phyloP scores from a whole-genome alignment of 64 coral and sea anemone genomes.

The Anthopleura sola region DNA sequence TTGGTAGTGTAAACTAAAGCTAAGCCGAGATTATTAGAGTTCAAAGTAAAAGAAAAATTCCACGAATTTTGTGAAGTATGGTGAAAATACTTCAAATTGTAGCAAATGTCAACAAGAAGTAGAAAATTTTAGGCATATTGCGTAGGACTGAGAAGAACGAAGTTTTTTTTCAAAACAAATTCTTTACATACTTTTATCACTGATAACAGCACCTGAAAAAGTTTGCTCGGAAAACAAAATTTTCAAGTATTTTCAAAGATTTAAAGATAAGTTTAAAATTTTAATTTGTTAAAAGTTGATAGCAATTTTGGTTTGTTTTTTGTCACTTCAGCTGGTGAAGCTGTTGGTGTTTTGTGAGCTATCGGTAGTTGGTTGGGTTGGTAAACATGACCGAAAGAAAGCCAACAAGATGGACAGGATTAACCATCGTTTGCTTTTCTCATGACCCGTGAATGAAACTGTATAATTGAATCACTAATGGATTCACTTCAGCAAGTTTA shows the following conservation, averaged over 20 bases:
- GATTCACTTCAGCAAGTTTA: not conserved
- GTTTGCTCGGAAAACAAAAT: not conserved
- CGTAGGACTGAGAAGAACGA: not conserved
- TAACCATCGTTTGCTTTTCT: not conserved
- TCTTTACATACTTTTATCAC: not conserved
- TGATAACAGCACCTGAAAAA: not conserved
- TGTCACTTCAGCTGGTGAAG: not conserved
- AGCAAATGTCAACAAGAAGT: not conserved
- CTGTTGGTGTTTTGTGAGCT: not conserved
- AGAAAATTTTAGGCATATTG: not conserved
- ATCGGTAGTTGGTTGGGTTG: not conserved
- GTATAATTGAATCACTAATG: constrained; percentile 10
- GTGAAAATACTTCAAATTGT: not conserved
- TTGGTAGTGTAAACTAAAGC: not conserved
- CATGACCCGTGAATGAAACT: constrained; percentile 2
- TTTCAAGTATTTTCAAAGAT: not conserved
- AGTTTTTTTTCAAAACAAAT: not conserved
- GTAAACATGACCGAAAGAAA: not conserved
- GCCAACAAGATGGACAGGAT: not conserved
- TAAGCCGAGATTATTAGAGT: not conserved
- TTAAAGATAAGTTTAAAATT: not conserved
- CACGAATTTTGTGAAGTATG: not conserved
- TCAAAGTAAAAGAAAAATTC: not conserved
- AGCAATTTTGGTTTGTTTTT: not conserved
- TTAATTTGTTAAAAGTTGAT: not conserved